Evolutionary conservation across 2,888 invertebrate species (phyloP), one percentile per base, ranked within the genome.

Genomic region (Dioctria rufipes): DNA sequence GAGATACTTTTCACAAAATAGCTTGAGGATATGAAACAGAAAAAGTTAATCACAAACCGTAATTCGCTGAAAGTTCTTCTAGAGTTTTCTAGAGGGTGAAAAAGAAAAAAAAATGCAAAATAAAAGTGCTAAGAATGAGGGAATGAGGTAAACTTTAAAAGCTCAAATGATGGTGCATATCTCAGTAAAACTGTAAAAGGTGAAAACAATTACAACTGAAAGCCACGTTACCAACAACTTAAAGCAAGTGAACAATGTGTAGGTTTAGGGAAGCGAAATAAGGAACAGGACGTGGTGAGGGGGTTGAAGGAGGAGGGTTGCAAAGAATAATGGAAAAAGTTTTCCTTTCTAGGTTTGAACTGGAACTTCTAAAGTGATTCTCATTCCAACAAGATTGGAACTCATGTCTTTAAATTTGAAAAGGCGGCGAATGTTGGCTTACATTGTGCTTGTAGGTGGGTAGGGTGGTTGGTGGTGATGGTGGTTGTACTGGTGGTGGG

Each of bases 271-370:
- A 5, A 43, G 37, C 46, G 25, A 13, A 40, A 8, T 37, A 42
- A 25, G 46, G 25, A 37, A 5, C 3, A 5, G 46, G 37, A 13
- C 40, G 37, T 40, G 67, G 8, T 3, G 43, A 46, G 58, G 60
- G 60, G 37, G 37, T 11, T 13, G 51, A 37, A 67, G 67, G 25
- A 25, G 25, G 25, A 25, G 25, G 25, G 1, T 25, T 25, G 1
- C 43, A 46, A 51, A 58, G 73, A 73, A 73, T 73, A 73, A 73
- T 73, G 73, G 73, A 73, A 73, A 73, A 73, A 73, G 73, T 73
- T 73, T 73, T 73, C 73, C 73, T 58, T 73, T 73, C 73, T 73
- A 73, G 73, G 73, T 73, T 73, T 73, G 73, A 73, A 73, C 25
- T 25, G 25, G 25, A 25, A 25, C 73, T 73, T 73, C 58, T 73